Base-by-base conservation (phyloP, 2,797 vertebrate species). In the Crax fasciolata region DNA sequence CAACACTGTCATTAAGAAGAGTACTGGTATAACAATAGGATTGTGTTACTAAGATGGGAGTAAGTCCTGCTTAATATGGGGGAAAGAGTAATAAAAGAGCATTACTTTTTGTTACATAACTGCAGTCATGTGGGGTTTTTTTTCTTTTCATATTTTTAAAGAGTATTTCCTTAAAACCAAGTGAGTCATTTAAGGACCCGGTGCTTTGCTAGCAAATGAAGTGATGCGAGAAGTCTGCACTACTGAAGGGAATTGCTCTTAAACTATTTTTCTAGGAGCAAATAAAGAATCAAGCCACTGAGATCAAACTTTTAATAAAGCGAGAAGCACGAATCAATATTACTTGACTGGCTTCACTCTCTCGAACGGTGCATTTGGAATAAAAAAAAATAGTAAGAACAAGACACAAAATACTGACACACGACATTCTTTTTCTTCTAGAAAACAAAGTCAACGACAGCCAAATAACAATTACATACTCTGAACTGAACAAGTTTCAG, bases 161-260 rank as follows among this genome's bases (percentile, higher is more conserved):
- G 13, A 66, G 35, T 0, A 55, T 1, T 25, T 48, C 46, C 20
- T 48, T 48, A 48, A 48, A 48, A 48, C 46, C 12, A 6, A 83
- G 1, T 24, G 28, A 43, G 9, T 49, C 61, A 35, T 10, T 59
- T 44, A 55, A 65, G 61, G 59, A 58, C 7, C 10, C 38, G n/a
- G 18, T 27, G 20, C 13, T 39, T 87, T 15, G 51, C 44, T 61
- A 39, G 10, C 27, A 59, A 48, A 5, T 67, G 52, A 84, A 18
- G 9, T 19, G 13, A 76, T 38, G 38, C 20, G 79, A 58, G 23
- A 65, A 38, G 11, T 14, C 19, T 3, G 5, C 25, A 51, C 72
- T 80, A 89, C 71, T 62, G 3, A 86, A 73, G 67, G 24, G 74
- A 39, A 66, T 79, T 89, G 19, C n/a, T 85, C 61, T 28, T 55